Conservation (phyloP, 1,140 invertebrate genomes). For the Bombus affinis region DNA sequence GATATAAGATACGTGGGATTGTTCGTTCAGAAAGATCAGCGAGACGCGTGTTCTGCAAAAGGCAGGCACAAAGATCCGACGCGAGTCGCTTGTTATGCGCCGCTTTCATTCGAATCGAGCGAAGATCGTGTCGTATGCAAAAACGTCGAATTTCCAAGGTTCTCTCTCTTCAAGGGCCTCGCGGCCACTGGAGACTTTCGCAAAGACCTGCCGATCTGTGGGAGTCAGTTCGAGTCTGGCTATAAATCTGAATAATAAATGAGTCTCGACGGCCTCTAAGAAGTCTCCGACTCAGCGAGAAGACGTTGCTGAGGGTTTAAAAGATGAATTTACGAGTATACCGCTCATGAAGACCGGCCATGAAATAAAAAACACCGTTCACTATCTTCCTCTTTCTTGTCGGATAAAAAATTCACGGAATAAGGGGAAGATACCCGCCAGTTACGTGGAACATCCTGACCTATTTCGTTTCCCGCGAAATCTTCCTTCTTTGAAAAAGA, state of each 20-base stretch:
- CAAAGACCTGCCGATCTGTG: slow-evolving; percentile 82
- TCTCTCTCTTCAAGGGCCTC: slow-evolving; percentile 62
- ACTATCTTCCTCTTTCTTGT: not conserved
- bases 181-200: slow-evolving; percentile 61
- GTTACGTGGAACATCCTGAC: not conserved
- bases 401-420: not conserved
- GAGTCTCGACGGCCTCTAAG: slow-evolving; percentile 82
- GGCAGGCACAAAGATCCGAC: slow-evolving; percentile 27
- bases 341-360: slow-evolving; percentile 41
- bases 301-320: slow-evolving; percentile 73
- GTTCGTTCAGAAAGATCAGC: slow-evolving; percentile 28
- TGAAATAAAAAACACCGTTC: slow-evolving; percentile 17
- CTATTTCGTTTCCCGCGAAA: not conserved
- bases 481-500: not conserved
- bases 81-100: slow-evolving; percentile 77
- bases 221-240: slow-evolving; percentile 80
- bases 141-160: slow-evolving; percentile 80
- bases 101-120: slow-evolving; percentile 77
- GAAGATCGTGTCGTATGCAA: slow-evolving; percentile 83
- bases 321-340: slow-evolving; percentile 77
- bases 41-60: slow-evolving; percentile 13
- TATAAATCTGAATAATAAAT: slow-evolving; percentile 84
- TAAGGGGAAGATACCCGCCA: not conserved
- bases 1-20: slow-evolving; percentile 23
- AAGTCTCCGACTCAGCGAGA: slow-evolving; percentile 80